Conservation (phyloP, 2,888 invertebrate species). For the Apoda limacodes region DNA sequence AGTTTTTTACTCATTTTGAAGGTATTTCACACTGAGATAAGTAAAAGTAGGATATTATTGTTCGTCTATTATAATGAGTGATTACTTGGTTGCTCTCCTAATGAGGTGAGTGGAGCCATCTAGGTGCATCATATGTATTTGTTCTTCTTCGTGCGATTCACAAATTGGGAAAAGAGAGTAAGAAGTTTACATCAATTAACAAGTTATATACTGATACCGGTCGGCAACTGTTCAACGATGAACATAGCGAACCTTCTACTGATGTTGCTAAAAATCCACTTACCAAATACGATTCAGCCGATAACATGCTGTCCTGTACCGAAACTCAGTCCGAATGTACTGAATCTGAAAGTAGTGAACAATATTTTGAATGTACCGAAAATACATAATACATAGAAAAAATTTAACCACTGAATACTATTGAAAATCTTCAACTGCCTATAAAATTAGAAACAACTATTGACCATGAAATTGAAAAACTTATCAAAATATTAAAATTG, state of each 20-base stretch:
- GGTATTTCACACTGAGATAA: too few relatives aligned
- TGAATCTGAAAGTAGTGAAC: constrained; percentile 64
- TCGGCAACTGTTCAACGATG: constrained; percentile 63
- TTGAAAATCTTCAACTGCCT: constrained; percentile 38
- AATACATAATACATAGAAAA: constrained; percentile 42
- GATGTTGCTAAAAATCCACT: constrained; percentile 46
- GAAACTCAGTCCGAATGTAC: constrained; percentile 66
- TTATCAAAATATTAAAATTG: constrained; percentile 41
- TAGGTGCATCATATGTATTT: too few relatives aligned
- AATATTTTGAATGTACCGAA: constrained; percentile 60
- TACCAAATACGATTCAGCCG: constrained; percentile 59
- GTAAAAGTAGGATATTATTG: too few relatives aligned
- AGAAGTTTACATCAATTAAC: constrained; percentile 77
- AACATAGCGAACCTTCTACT: too few relatives aligned
- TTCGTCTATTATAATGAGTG: too few relatives aligned
- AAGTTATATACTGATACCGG: constrained; percentile 75
- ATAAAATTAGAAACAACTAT: too few relatives aligned
- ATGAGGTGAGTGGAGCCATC: too few relatives aligned
- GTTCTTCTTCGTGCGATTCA: constrained; percentile 79
- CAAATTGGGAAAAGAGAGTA: constrained; percentile 73
- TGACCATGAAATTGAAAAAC: too few relatives aligned
- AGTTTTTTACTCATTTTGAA: too few relatives aligned
- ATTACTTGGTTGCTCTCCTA: too few relatives aligned
- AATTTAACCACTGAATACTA: constrained; percentile 33
- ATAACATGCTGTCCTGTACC: constrained; percentile 61